phyloP scores from a whole-genome alignment of 2,797 vertebrate species.

The Rhadinocentrus ornatus region DNA sequence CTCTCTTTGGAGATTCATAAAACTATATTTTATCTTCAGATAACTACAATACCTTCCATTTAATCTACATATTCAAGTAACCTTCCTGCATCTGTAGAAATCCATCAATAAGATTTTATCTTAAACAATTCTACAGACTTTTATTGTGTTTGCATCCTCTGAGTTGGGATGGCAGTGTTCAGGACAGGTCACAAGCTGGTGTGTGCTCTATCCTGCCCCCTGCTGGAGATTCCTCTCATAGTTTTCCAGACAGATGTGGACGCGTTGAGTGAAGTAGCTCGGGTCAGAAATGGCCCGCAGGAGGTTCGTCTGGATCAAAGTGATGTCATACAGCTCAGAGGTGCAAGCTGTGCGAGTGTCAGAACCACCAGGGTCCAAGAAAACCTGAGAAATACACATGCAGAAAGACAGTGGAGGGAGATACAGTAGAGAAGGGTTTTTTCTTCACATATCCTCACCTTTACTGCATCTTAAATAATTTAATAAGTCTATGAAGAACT shows the following conservation, averaged over 20 bases:
- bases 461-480: no score
- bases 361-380: conserved; percentile 68
- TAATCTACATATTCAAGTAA: not conserved
- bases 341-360: conserved; percentile 76
- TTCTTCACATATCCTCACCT: no score
- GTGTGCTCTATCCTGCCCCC: conserved; percentile 48
- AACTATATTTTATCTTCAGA: not conserved
- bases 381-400: conserved; percentile 69
- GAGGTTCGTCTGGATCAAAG: conserved; percentile 89
- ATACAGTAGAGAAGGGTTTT: no score
- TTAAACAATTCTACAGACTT: not conserved
- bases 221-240: conserved; percentile 85
- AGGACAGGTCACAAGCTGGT: not conserved
- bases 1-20: not conserved
- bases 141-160: conserved; percentile 3
- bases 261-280: conserved; percentile 84
- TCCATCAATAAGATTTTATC: not conserved
- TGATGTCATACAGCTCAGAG: conserved; percentile 85
- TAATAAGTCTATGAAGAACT: no score
- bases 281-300: conserved; percentile 87
- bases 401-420: not conserved
- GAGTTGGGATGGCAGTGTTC: not conserved
- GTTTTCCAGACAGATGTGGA: conserved; percentile 87
- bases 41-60: not conserved
- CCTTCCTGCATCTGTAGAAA: not conserved